Conservation (phyloP, 2,797 vertebrate species). For the Halcyon smyrnensis region DNA sequence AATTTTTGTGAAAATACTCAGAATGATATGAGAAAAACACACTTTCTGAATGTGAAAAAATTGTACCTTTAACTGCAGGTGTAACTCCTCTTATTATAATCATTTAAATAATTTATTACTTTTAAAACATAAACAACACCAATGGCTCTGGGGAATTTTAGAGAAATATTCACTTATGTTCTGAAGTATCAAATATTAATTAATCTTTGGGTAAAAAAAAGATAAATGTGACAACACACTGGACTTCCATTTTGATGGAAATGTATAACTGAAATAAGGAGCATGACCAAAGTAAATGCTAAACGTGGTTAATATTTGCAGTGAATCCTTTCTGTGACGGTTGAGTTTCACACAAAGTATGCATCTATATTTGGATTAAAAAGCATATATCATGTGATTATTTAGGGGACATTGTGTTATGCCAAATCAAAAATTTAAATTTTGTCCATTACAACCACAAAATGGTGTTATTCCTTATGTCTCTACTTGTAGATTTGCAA, state of each 20-base stretch:
- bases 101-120: background rate
- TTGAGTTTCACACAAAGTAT: background rate
- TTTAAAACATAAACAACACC: background rate
- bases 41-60: background rate
- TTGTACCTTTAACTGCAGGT: background rate
- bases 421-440: background rate
- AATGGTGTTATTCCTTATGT: background rate
- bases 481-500: background rate
- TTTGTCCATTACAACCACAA: background rate
- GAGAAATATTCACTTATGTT: background rate
- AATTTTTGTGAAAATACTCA: background rate
- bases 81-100: background rate
- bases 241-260: background rate
- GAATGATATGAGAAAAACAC: background rate
- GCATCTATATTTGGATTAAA: background rate
- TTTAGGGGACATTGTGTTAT: background rate
- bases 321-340: background rate
- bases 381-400: background rate
- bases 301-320: background rate
- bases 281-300: background rate
- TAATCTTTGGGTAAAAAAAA: background rate
- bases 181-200: background rate
- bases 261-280: background rate
- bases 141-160: background rate
- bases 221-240: background rate